Conservation (phyloP, 1,140 invertebrate genomes). For the Melanaphis sacchari region DNA sequence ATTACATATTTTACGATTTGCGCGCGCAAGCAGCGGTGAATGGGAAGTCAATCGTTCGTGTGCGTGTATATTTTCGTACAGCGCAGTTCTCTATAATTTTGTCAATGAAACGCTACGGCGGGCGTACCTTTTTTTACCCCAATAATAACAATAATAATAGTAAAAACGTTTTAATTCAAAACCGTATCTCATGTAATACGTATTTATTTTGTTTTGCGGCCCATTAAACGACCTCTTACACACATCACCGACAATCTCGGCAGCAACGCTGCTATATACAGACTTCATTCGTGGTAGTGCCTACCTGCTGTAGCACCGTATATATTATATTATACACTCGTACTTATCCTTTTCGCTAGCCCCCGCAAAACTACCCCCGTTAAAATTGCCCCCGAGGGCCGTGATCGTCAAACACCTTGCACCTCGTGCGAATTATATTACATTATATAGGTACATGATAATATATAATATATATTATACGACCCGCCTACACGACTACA, state of each 20-base stretch:
- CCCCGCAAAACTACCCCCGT: not conserved
- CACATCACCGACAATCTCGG: not conserved
- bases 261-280: not conserved
- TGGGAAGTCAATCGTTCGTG: not conserved
- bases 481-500: not conserved
- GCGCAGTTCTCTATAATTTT: slow-evolving; percentile 51
- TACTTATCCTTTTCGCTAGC: not conserved
- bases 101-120: slow-evolving; percentile 47
- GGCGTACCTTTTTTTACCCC: slow-evolving; percentile 30
- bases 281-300: not conserved
- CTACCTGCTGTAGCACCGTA: not conserved
- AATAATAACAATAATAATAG: not conserved
- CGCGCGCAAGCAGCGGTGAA: not conserved
- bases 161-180: slow-evolving; percentile 55
- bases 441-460: not conserved
- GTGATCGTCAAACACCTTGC: not conserved
- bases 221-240: slow-evolving; percentile 34
- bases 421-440: not conserved
- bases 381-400: not conserved
- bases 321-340: not conserved
- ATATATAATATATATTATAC: too few relatives aligned
- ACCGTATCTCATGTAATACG: not conserved
- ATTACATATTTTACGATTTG: slow-evolving; percentile 12
- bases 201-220: not conserved
- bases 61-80: not conserved